Percentiles rank a stretch among this genome's conserved stretches.
These are phyloP conservation scores for Trilocha varians DNA, from an alignment of 2,888 invertebrate genomes.

Conservation along the genomic window DNA sequence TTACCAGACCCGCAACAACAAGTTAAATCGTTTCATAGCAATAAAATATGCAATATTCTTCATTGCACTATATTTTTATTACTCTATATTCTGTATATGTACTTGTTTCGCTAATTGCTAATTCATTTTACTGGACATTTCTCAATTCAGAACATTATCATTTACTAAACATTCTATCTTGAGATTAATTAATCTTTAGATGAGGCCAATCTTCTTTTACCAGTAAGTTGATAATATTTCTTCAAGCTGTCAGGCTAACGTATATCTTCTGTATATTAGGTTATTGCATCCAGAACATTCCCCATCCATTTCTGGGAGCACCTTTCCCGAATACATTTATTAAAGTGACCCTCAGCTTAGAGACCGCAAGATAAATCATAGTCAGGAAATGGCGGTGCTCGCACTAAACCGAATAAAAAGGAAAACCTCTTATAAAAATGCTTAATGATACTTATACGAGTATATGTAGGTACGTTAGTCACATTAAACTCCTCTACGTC, in stretches of 20 bases:
- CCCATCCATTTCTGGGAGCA: slow-evolving; percentile 54
- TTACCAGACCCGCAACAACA: too few relatives aligned
- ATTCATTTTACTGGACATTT: too few relatives aligned
- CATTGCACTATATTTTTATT: too few relatives aligned
- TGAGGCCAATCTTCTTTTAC: too few relatives aligned
- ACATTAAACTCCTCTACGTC: neutral
- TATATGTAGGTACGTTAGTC: neutral
- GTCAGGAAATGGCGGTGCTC: slow-evolving; percentile 59
- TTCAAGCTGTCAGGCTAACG: slow-evolving; percentile 20
- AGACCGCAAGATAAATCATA: slow-evolving; percentile 67
- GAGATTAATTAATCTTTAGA: too few relatives aligned
- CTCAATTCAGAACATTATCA: too few relatives aligned
- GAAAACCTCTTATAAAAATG: slow-evolving; percentile 35
- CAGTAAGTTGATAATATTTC: slow-evolving; percentile 12
- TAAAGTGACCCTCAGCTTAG: slow-evolving; percentile 68
- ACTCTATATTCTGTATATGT: too few relatives aligned
- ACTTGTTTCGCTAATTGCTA: too few relatives aligned
- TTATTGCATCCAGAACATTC: slow-evolving; percentile 57
- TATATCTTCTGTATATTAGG: slow-evolving; percentile 47
- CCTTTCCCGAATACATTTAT: slow-evolving; percentile 68
- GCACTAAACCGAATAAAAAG: slow-evolving; percentile 54
- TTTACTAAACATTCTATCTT: too few relatives aligned
- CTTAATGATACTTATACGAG: slow-evolving; percentile 19
- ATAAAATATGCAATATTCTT: too few relatives aligned
- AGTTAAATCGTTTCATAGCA: too few relatives aligned